Evolutionary conservation across 2,113 vertebrate genomes (phyloP).

Genomic region (Platysteira castanea): DNA sequence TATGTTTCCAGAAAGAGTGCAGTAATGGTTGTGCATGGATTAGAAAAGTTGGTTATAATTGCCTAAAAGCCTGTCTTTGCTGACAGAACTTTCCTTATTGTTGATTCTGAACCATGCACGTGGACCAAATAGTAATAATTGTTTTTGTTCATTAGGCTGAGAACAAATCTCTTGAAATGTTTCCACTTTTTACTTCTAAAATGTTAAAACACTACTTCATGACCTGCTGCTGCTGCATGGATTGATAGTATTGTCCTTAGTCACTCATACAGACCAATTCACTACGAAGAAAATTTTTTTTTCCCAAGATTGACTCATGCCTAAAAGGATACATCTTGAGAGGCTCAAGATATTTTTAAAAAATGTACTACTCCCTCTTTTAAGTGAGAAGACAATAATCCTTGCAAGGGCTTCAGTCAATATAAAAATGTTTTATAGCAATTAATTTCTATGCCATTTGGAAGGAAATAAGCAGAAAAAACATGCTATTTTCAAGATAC

Average conservation of each 20-base stretch:
- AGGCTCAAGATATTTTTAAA: neutral
- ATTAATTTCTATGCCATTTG: neutral
- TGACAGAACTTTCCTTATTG: neutral
- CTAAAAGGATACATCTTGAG: neutral
- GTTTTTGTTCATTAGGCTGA: neutral
- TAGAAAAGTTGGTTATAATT: neutral
- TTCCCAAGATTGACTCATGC: neutral
- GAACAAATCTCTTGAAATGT: neutral
- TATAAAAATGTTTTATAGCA: neutral
- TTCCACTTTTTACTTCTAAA: neutral
- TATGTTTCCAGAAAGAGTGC: neutral
- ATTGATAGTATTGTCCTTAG: neutral
- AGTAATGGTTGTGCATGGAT: neutral
- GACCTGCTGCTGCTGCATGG: neutral
- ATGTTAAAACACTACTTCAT: neutral
- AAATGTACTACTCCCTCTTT: neutral
- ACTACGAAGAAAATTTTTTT: neutral
- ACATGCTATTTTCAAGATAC: neutral
- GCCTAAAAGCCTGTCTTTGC: neutral
- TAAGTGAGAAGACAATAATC: neutral
- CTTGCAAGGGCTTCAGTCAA: neutral
- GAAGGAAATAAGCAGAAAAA: neutral
- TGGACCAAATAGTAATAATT: neutral
- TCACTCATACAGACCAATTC: neutral
- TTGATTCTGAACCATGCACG: neutral